These are phyloP conservation scores for Parazoanthus darwini DNA, from an alignment of 92 coral and sea anemone species.

Conservation along the genomic window DNA sequence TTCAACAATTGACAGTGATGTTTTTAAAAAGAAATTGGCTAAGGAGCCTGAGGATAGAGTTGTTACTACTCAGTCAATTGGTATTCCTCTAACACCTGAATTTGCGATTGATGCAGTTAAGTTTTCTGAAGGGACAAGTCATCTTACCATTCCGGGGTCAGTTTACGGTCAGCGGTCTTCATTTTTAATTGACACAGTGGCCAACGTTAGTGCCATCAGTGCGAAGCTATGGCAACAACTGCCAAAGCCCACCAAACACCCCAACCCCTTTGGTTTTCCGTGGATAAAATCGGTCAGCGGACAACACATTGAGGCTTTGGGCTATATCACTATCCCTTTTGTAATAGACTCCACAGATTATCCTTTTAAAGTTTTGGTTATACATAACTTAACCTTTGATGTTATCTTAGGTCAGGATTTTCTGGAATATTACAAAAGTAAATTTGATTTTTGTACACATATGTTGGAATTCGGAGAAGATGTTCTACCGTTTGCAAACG, in stretches of 20 bases:
- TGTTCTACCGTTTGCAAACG: background rate
- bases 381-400: slow-evolving; percentile 49
- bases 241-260: slow-evolving; percentile 20
- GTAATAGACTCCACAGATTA: slow-evolving; percentile 40
- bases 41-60: background rate
- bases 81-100: background rate
- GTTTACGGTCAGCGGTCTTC: background rate
- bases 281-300: slow-evolving; percentile 42
- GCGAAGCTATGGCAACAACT: slow-evolving; percentile 48
- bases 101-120: background rate
- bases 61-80: background rate
- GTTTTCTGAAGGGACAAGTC: background rate
- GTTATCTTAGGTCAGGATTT: slow-evolving; percentile 70
- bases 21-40: background rate
- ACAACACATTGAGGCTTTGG: background rate
- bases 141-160: slow-evolving; percentile 12
- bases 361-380: slow-evolving; percentile 45
- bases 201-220: slow-evolving; percentile 45
- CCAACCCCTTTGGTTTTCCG: background rate
- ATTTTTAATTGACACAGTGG: slow-evolving; percentile 49
- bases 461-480: slow-evolving; percentile 16
- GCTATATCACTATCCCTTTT: slow-evolving; percentile 33
- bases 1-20: background rate
- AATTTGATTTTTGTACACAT: slow-evolving; percentile 41
- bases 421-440: slow-evolving; percentile 51